A percentile compares a stretch with the other conserved stretches of the same genome.
phyloP scores from a whole-genome alignment of 1,140 invertebrate species.

The Hermetia illucens region DNA sequence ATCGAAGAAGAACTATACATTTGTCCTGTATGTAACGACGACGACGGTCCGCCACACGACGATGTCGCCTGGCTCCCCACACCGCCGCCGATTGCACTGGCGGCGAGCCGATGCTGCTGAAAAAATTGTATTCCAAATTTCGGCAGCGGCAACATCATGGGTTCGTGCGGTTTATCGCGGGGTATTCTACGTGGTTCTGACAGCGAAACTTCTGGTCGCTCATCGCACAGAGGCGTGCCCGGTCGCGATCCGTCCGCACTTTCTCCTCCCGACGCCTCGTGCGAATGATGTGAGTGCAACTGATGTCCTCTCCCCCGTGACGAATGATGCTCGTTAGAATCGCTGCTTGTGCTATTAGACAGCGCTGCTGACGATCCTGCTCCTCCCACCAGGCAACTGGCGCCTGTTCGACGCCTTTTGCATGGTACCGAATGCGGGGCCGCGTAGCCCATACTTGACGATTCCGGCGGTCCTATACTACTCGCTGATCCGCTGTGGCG shows the following conservation, averaged over 20 bases:
- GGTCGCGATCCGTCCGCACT: constrained; percentile 47
- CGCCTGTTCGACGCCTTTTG: constrained; percentile 7
- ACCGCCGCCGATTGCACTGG: constrained; percentile 28
- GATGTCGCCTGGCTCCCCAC: neutral
- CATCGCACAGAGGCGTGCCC: constrained; percentile 71
- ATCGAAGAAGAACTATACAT: neutral
- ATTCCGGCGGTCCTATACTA: neutral
- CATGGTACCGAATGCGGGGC: constrained; percentile 5
- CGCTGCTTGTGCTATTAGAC: constrained; percentile 6
- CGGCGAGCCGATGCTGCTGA: constrained; percentile 28
- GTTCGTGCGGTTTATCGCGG: constrained; percentile 45
- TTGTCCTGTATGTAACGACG: neutral
- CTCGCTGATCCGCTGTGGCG: no score
- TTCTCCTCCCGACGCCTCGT: constrained; percentile 28
- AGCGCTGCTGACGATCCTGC: constrained; percentile 14
- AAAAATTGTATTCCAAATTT: constrained; percentile 66
- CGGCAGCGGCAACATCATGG: constrained; percentile 66
- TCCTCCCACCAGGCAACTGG: neutral
- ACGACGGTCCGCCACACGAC: neutral
- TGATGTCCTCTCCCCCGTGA: constrained; percentile 26
- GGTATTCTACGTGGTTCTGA: constrained; percentile 51
- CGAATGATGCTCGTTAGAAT: constrained; percentile 24
- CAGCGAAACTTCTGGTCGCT: constrained; percentile 57
- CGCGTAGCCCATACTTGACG: neutral
- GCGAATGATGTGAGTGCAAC: constrained; percentile 31